A percentile compares a stretch with the other conserved stretches of the same genome.
These are phyloP conservation scores for Phrynocephalus vlangalii DNA, from an alignment of 2,797 vertebrate species.

Conservation along the genomic window DNA sequence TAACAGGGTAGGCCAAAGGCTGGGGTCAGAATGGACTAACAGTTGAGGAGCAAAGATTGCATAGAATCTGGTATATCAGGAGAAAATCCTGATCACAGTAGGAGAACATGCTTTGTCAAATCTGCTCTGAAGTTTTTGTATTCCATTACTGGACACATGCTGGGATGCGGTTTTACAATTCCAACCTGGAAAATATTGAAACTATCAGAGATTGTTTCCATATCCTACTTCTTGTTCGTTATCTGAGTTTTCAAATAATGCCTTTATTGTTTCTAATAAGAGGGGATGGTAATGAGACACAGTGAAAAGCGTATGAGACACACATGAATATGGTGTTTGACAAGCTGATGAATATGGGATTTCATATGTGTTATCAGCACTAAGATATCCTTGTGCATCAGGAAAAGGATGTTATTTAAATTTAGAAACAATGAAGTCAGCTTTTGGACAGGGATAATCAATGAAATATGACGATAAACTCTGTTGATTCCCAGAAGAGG, in stretches of 20 bases:
- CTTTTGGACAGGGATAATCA: not conserved
- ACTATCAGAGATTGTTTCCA: not conserved
- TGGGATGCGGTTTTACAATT: not conserved
- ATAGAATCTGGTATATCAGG: not conserved
- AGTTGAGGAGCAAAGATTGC: not conserved
- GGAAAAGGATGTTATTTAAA: slow-evolving; percentile 16
- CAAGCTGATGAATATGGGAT: slow-evolving; percentile 4
- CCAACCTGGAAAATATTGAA: not conserved
- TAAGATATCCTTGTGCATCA: not conserved
- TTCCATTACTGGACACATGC: not conserved
- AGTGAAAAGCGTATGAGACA: not conserved
- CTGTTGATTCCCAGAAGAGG: not conserved
- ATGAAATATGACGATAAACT: slow-evolving; percentile 20
- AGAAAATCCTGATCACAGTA: not conserved
- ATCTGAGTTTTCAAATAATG: not conserved
- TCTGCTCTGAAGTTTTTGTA: not conserved
- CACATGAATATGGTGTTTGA: not conserved
- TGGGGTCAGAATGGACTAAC: not conserved
- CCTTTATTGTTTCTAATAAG: slow-evolving; percentile 1
- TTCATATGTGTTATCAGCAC: not conserved
- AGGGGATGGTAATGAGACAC: not conserved
- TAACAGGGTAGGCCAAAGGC: not conserved
- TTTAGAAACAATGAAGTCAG: slow-evolving; percentile 15
- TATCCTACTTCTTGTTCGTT: not conserved
- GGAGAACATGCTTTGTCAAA: not conserved